Base-by-base conservation (phyloP, 2,797 vertebrate genomes). In the Mergus octosetaceus region DNA sequence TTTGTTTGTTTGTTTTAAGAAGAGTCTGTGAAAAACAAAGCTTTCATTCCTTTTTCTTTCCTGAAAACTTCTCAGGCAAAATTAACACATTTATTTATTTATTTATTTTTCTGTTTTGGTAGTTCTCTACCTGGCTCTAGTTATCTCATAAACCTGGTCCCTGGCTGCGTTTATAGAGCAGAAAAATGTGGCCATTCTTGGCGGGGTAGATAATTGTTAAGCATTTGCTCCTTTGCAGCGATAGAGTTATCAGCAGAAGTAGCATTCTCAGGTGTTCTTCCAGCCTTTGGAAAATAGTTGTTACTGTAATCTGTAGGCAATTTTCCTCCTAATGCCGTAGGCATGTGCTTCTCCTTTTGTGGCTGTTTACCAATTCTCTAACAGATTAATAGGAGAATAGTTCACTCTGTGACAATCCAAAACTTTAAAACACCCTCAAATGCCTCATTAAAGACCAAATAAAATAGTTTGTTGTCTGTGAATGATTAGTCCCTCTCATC, bases 391-490 rank as follows among this genome's bases (percentile, higher is more conserved):
- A 92, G 92, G 47, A 91, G 69, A 97, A 95, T 80, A 90, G 86
- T 95, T 96, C 90, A 83, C 89, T 95, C 7, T 2, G 71, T 89
- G 95, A 85, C 93, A 89, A 87, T 89, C 77, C 77, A 74, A 93
- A 96, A 97, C 86, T 93, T 96, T 94, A 69, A 94, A 96, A 94
- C 58, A 78, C 81, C 65, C 96, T 96, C 96, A 95, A 95, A 94
- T 92, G 94, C 72, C 95, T 94, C 93, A 71, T 95, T 91, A 89
- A 56, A 85, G 90, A 72, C 90, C 69, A 87, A 89, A 82, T 85
- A 87, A 93, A 94, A 87, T 77, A 89, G 75, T 97, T 96, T 95
- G 95, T 77, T 89, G 74, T 92, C 81, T 87, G 78, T 93, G 88
- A 95, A 80, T 88, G 79, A 96, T 96, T 94, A 94, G 91, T 90